These are phyloP conservation scores for Netelia fuscicornis DNA, from an alignment of 2,888 invertebrate species.

Conservation along the genomic window DNA sequence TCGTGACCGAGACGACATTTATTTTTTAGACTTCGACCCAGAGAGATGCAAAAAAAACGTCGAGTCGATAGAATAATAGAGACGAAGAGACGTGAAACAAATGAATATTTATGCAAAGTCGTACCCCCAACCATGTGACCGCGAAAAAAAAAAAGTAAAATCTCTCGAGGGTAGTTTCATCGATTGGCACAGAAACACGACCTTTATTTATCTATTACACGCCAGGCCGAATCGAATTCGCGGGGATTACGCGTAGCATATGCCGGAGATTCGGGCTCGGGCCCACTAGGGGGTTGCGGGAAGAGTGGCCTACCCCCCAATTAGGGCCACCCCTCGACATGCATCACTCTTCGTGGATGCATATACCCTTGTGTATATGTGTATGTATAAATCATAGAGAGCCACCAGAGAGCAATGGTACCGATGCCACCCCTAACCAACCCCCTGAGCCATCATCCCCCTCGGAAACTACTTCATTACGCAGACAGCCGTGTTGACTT, in stretches of 20 bases:
- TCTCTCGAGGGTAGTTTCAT: conserved; percentile 69
- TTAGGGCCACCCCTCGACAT: conserved; percentile 81
- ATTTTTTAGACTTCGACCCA: conserved; percentile 6
- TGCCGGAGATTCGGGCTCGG: conserved; percentile 78
- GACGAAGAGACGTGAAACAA: conserved; percentile 28
- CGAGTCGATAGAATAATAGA: conserved; percentile 14
- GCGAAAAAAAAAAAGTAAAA: conserved; percentile 33
- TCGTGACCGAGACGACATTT: background rate
- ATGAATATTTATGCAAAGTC: conserved; percentile 59
- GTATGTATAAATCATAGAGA: conserved; percentile 12
- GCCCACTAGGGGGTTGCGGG: conserved; percentile 72
- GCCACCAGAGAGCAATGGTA: conserved; percentile 52
- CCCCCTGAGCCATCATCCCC: conserved; percentile 75
- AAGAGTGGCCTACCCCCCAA: conserved; percentile 83
- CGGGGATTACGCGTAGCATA: conserved; percentile 83
- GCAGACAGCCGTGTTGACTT: conserved; percentile 85
- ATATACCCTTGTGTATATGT: background rate
- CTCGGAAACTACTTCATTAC: conserved; percentile 84
- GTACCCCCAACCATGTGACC: background rate
- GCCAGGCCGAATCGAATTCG: conserved; percentile 78
- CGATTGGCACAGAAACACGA: conserved; percentile 77
- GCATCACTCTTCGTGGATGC: conserved; percentile 63
- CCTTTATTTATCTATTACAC: conserved; percentile 84
- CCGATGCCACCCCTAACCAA: conserved; percentile 39
- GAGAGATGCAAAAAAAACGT: background rate